Evolutionary conservation across 2,113 vertebrate species (phyloP), one percentile per base, ranked within the genome.

Genomic region (Ptyas mucosa): DNA sequence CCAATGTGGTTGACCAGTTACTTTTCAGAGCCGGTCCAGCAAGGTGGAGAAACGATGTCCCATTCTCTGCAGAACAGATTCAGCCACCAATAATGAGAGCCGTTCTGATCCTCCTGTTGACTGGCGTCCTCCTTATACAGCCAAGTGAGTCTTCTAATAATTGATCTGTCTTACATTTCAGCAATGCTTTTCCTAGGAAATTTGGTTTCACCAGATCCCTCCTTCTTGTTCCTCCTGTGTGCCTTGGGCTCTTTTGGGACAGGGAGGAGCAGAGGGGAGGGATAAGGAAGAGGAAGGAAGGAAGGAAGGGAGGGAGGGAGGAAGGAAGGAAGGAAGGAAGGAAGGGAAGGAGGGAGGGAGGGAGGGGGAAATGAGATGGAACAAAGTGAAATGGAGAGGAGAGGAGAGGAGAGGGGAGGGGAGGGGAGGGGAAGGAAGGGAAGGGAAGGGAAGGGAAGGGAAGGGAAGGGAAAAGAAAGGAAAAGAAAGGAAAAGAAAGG

Each of bases 61-160:
- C 24, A 0, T 49, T 91, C 23, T 61, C 93, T 51, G 39, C 21
- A 29, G 8, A 0, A 69, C 34, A 55, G 15, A 93, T 85, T 14
- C 21, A 0, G 1, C 11, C 1, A 55, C 29, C 91, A 75, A 55
- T 91, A 3, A 97, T 97, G 96, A 97, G 95, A 93, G 4, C 29
- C 54, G 3, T 94, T 86, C 90, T 96, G 0, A 43, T 94, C 21
- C 61, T 96, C 81, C 75, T 97, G 14, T 89, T 97, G 91, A 95
- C 92, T 93, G 91, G 91, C 0, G 15, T 93, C 92, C 89, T 97
- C n/a, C 96, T 95, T 49, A 3, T 93, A 64, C 89, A 92, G 7
- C 85, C 96, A 95, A 96, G 97, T 97, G 96, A 96, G 95, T 46
- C 1, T 9, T 43, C 0, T 0, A 0, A 10, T 0, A 0, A 10